phyloP scores from a whole-genome alignment of 1,140 invertebrate genomes.

The Mactra quadrangularis region DNA sequence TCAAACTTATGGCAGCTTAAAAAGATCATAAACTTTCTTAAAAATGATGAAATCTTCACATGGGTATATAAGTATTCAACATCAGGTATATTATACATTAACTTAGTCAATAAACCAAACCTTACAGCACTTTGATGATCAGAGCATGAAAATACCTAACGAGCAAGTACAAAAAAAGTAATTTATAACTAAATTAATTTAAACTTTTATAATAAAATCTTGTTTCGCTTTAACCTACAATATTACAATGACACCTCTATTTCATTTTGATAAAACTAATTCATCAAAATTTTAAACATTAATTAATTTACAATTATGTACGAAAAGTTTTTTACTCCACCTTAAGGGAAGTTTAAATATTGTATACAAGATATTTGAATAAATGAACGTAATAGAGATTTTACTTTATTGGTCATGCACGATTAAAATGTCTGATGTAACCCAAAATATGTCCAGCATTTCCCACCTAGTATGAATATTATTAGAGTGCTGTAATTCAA shows the following conservation, averaged over 20 bases:
- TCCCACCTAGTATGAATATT: neutral
- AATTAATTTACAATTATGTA: conserved; percentile 44
- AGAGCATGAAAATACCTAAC: too few relatives aligned
- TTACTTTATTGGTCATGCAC: conserved; percentile 19
- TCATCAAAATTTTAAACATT: conserved; percentile 27
- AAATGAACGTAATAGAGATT: conserved; percentile 18
- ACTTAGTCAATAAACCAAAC: too few relatives aligned
- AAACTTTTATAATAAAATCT: neutral
- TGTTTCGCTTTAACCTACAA: too few relatives aligned
- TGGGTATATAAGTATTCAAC: too few relatives aligned
- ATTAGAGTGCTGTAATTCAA: too few relatives aligned
- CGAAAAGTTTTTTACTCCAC: conserved; percentile 28
- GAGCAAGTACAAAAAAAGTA: neutral
- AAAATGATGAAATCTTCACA: too few relatives aligned
- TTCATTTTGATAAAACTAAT: conserved; percentile 21
- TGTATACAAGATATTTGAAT: conserved; percentile 22
- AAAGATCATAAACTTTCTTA: too few relatives aligned
- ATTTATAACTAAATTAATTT: neutral
- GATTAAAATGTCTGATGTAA: conserved; percentile 25
- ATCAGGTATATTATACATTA: too few relatives aligned
- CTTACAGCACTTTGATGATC: too few relatives aligned
- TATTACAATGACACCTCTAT: conserved; percentile 49
- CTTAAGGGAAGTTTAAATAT: conserved; percentile 2
- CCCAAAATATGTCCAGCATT: conserved; percentile 3
- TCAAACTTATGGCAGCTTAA: too few relatives aligned